These are phyloP conservation scores for Procambarus virginalis DNA, from an alignment of 1,140 invertebrate genomes.

Conservation along the genomic window DNA sequence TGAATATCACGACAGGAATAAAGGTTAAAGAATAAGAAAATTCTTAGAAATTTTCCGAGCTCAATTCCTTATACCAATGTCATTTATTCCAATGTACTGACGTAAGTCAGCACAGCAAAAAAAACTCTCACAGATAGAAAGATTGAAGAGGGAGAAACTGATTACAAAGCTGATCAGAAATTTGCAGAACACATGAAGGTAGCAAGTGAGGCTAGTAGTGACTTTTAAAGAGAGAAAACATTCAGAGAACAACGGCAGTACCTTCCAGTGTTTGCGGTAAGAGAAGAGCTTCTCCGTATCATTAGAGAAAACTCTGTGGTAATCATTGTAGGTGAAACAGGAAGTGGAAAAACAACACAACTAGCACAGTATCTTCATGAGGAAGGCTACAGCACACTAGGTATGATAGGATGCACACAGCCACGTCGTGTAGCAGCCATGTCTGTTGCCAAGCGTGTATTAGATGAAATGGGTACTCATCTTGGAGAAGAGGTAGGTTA, in stretches of 20 bases:
- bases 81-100: too few relatives aligned
- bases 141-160: constrained; percentile 79
- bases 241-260: constrained; percentile 92
- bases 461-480: constrained; percentile 96
- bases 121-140: too few relatives aligned
- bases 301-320: constrained; percentile 97
- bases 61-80: too few relatives aligned
- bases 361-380: constrained; percentile 99
- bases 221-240: constrained; percentile 91
- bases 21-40: too few relatives aligned
- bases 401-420: constrained; percentile 96
- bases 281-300: constrained; percentile 93
- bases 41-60: too few relatives aligned
- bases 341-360: constrained; percentile 99
- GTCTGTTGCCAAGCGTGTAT: constrained; percentile 98
- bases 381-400: constrained; percentile 94
- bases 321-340: constrained; percentile 98
- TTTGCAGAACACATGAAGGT: constrained; percentile 95
- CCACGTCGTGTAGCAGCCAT: constrained; percentile 97
- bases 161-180: constrained; percentile 92
- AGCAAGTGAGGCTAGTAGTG: constrained; percentile 83
- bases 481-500: constrained; percentile 96
- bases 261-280: constrained; percentile 96
- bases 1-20: too few relatives aligned
- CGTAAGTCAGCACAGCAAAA: too few relatives aligned